Evolutionary conservation across 2,113 vertebrate species (phyloP), one percentile per base, ranked within the genome.

Genomic region (Mugil cephalus): DNA sequence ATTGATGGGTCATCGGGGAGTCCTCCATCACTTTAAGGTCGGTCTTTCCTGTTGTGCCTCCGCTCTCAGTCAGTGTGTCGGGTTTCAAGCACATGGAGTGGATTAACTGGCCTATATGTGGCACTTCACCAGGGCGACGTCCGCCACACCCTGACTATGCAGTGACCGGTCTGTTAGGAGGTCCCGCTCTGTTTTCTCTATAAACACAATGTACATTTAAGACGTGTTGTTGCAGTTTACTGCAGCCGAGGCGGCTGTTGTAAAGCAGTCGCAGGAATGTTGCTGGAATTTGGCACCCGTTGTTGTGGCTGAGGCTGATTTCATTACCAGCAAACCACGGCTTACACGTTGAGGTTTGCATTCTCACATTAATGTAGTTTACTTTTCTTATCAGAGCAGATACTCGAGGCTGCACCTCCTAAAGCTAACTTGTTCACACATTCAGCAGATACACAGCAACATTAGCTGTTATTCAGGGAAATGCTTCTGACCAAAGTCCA

Each of bases 81-180:
- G 61, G 80, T 92, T 93, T 86, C 90, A 79, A 47, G 68, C 93
- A 94, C 90, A 92, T 93, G 92, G 91, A 87, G 68, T 21, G 34
- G 46, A 93, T 94, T 91, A 91, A 61, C 82, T 13, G 43, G 42
- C 64, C 38, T n/a, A 52, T 73, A 40, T 82, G 86, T 80, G 84
- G 52, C 58, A 53, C 69, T 84, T 74, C 47, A 63, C 42, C 64
- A 17, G 74, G 73, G 59, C n/a, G 21, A 63, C 42, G 30, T 84
- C 80, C 65, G 50, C 74, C 84, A 86, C 77, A 68, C 79, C 84
- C 78, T 79, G 74, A 65, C 52, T 11, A 10, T 62, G 67, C 76
- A 69, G 65, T 47, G 67, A 59, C 63, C 45, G 43, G 61, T 66
- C 63, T 74, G 38, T 70, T 18, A 38, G 72, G 72, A 79, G 79